Conservation (phyloP, 2,797 vertebrate genomes). For the Gymnocypris eckloni region DNA sequence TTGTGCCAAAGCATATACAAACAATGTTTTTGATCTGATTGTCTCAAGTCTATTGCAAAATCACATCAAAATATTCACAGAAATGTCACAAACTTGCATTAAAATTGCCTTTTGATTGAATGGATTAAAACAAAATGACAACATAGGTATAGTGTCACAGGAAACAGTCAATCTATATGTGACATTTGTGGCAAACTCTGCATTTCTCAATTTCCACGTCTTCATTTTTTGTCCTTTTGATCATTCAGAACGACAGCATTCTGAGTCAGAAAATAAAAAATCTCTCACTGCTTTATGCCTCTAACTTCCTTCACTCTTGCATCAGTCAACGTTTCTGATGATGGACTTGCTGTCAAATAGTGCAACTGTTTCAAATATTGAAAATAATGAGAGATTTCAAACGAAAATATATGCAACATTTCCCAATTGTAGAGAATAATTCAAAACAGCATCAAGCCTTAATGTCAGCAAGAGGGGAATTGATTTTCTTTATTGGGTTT, state of each 20-base stretch:
- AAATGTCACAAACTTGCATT: not conserved
- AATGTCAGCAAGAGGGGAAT: not conserved
- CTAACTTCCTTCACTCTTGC: constrained; percentile 33
- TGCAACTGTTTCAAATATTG: not conserved
- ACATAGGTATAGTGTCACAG: too few species aligned
- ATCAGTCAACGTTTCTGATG: constrained; percentile 21
- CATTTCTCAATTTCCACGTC: constrained; percentile 16
- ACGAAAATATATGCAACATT: not conserved
- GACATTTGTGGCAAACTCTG: constrained; percentile 10
- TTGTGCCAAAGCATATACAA: not conserved
- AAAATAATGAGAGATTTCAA: not conserved
- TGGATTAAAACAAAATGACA: constrained; percentile 18
- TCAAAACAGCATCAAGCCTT: not conserved
- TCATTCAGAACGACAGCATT: constrained; percentile 14
- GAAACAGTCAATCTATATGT: constrained; percentile 5
- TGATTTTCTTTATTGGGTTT: not conserved
- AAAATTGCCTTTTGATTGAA: constrained; percentile 2
- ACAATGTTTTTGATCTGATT: not conserved
- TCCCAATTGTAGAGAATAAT: not conserved
- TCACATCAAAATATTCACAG: not conserved
- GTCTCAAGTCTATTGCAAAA: not conserved
- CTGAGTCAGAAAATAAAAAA: constrained; percentile 10
- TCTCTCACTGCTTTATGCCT: not conserved
- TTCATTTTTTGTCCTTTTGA: not conserved
- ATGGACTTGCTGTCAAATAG: constrained; percentile 1